Conservation (phyloP, 1,140 invertebrate species). For the Philotrypesis tridentata region DNA sequence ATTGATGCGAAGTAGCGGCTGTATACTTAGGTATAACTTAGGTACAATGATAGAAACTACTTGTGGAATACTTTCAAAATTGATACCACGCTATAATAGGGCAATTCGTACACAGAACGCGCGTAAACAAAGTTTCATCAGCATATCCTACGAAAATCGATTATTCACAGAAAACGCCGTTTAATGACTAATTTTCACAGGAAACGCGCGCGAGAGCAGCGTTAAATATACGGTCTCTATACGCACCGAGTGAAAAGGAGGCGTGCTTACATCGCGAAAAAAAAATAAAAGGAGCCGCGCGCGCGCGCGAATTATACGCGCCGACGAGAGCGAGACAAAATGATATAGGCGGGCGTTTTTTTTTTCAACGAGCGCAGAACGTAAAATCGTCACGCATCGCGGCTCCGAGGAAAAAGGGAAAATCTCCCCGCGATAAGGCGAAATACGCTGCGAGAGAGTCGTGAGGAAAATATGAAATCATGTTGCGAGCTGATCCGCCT, state of each 20-base stretch:
- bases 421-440: slow-evolving; percentile 18
- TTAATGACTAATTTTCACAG: slow-evolving; percentile 20
- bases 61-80: too few relatives aligned
- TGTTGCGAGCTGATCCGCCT: neutral
- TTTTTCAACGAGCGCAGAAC: slow-evolving; percentile 21
- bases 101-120: too few relatives aligned
- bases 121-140: too few relatives aligned
- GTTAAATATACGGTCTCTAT: neutral
- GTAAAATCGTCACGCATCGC: slow-evolving; percentile 21
- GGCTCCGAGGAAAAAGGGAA: slow-evolving; percentile 30
- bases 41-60: too few relatives aligned
- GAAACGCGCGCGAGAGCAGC: neutral
- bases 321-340: neutral
- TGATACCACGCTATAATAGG: too few relatives aligned
- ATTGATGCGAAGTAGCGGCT: too few relatives aligned
- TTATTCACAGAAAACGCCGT: too few relatives aligned
- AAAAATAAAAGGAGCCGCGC: neutral
- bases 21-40: too few relatives aligned
- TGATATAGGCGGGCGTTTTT: neutral
- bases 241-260: neutral
- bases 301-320: neutral
- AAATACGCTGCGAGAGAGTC: neutral
- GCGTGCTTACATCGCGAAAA: neutral
- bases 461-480: slow-evolving; percentile 47
- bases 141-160: too few relatives aligned